These are phyloP conservation scores for Gouania willdenowi DNA, from an alignment of 2,797 vertebrate genomes.

Conservation along the genomic window DNA sequence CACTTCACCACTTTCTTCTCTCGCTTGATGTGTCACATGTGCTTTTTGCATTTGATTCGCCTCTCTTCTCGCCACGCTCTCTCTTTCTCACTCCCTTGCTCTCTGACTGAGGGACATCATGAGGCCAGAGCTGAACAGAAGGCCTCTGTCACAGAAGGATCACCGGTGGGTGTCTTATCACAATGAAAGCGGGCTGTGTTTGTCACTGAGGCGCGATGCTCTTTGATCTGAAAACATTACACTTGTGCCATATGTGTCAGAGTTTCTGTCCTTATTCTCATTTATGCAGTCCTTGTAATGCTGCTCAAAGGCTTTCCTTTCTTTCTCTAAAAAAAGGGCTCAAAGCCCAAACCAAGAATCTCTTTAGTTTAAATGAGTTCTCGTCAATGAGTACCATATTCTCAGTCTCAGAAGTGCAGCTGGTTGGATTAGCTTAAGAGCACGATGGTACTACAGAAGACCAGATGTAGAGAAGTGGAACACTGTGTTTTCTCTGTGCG, in stretches of 20 bases:
- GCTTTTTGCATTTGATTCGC: slow-evolving; percentile 24
- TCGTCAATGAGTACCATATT: slow-evolving; percentile 12
- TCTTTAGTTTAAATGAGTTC: slow-evolving; percentile 22
- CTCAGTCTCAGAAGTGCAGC: slow-evolving; percentile 1
- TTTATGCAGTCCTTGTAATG: slow-evolving; percentile 30
- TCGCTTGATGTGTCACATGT: slow-evolving; percentile 47
- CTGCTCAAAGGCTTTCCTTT: slow-evolving; percentile 33
- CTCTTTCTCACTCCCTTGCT: slow-evolving; percentile 13
- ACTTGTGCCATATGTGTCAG: slow-evolving; percentile 26
- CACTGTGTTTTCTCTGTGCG: background rate
- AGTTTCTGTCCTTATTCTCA: slow-evolving; percentile 12
- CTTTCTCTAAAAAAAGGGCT: slow-evolving; percentile 26
- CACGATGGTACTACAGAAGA: slow-evolving; percentile 23
- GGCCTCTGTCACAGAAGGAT: slow-evolving; percentile 47
- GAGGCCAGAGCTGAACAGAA: slow-evolving; percentile 44
- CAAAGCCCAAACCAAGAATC: slow-evolving; percentile 28
- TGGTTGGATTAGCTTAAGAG: slow-evolving; percentile 14
- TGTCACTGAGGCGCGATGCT: slow-evolving; percentile 36
- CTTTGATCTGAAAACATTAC: slow-evolving; percentile 38
- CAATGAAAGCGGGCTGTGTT: slow-evolving; percentile 50
- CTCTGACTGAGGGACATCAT: slow-evolving; percentile 40
- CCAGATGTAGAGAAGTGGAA: slow-evolving; percentile 13
- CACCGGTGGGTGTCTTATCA: slow-evolving; percentile 49
- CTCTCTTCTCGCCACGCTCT: slow-evolving; percentile 6
- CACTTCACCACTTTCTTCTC: slow-evolving; percentile 14